Base-by-base conservation (phyloP, 1,140 invertebrate species). In the Globodera rostochiensis region DNA sequence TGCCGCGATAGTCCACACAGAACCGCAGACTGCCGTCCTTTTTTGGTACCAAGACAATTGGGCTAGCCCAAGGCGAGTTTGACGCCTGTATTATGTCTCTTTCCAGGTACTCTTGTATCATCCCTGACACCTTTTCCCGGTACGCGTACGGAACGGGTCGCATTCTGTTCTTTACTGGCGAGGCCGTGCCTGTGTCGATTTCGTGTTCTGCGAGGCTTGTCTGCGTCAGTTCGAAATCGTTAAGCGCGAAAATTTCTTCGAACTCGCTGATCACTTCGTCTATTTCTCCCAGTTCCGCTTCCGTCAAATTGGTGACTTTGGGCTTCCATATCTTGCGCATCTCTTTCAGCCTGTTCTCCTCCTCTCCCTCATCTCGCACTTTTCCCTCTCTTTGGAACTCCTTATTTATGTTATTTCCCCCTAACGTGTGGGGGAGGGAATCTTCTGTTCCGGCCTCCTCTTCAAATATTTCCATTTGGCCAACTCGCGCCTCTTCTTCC, bases 11-110 rank as follows among this genome's bases (percentile, higher is more conserved):
- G 84, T 93, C 91, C 0, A 92, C 81, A 82, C 89, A 91, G 80
- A 92, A 81, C 80, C 90, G 83, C 36, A 87, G 74, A 71, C 86
- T 73, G 73, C 91, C 88, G 87, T 92, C 86, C 50, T 91, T 91
- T 79, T 93, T 93, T 82, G 88, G 86, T 0, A 92, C 90, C 19
- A 92, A 73, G 0, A 92, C 89, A 0, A 92, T 83, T 1, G 91
- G 92, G 1, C 90, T 89, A 7, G 89, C 84, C 90, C 91, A 93
- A 6, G 90, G 87, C 11, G 90, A 91, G 36, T 79, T 46, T 90
- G 74, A 76, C n/a, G 74, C 15, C 46, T n/a, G 15, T n/a, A 76
- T 76, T 13, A 76, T 60, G 19, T 36, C 74, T 1, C 74, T 4
- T 4, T 19, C 66, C 66, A 76, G 21, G 21, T 76, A 76, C 5